A percentile compares a stretch with the other conserved stretches of the same genome.
These are phyloP conservation scores for Latrodectus hesperus DNA, from an alignment of 2,888 invertebrate species.

Conservation along the genomic window DNA sequence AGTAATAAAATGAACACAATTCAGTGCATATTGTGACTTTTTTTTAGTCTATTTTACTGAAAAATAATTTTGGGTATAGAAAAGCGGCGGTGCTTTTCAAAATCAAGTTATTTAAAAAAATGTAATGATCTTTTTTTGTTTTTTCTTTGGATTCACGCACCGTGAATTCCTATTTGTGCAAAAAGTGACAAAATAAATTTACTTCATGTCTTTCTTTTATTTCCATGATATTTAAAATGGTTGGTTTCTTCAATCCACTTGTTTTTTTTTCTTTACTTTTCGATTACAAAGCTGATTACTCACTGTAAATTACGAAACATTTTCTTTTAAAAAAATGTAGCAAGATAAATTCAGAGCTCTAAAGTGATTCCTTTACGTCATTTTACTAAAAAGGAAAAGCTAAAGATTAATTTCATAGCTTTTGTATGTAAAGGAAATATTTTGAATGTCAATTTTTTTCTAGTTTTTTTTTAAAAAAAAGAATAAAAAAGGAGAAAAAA, in stretches of 20 bases:
- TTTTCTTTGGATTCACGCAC: slow-evolving; percentile 21
- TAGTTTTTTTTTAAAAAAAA: too few relatives aligned
- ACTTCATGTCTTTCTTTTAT: not conserved
- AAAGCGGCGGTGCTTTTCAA: slow-evolving; percentile 14
- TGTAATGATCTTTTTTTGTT: too few relatives aligned
- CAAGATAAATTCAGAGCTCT: not conserved
- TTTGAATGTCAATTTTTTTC: too few relatives aligned
- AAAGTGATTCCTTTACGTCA: slow-evolving; percentile 5
- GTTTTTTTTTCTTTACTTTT: not conserved
- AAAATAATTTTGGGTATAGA: too few relatives aligned
- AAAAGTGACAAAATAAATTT: slow-evolving; percentile 39
- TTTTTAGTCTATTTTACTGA: too few relatives aligned
- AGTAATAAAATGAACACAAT: too few relatives aligned
- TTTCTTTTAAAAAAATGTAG: slow-evolving; percentile 9
- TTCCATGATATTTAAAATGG: not conserved
- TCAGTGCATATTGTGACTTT: too few relatives aligned
- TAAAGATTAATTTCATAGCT: too few relatives aligned
- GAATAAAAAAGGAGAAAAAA: too few relatives aligned
- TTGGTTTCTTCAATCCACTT: not conserved
- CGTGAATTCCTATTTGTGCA: slow-evolving; percentile 3
- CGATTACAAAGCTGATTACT: not conserved
- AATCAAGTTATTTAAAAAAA: slow-evolving; percentile 40
- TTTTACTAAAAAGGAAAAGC: too few relatives aligned
- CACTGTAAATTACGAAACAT: slow-evolving; percentile 9
- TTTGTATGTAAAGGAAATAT: too few relatives aligned